Base-by-base conservation (phyloP, 2,797 vertebrate species). In the Chiloscyllium punctatum region DNA sequence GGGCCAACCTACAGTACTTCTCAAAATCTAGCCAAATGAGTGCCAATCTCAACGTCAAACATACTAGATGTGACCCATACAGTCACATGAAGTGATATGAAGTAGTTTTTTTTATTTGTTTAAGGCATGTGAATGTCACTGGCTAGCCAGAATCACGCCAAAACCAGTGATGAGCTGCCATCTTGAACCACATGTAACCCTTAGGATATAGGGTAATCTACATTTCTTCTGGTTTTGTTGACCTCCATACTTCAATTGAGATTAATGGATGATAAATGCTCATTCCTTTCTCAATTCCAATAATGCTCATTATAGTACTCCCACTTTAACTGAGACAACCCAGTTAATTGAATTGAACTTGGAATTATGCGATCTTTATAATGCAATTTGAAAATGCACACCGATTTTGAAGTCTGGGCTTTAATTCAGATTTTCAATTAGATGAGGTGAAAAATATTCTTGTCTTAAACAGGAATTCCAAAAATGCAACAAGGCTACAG, bases 391-490 rank as follows among this genome's bases (percentile, higher is more conserved):
- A 79, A 77, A 79, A 79, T 37, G 18, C 16, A 37, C 57, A 62
- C 13, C 21, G 62, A 18, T 68, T 66, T 91, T 91, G 51, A 92
- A 92, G n/a, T 23, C 6, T 68, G 33, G 5, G 13, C 1, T n/a
- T 68, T n/a, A 30, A 57, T 16, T 57, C 30, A 62, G 53, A 92
- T n/a, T 92, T 79, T 90, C 66, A 95, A n/a, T 48, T 95, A 95
- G 82, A 87, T 88, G 62, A 96, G 68, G 57, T 82, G 72, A 94
- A 95, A 94, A 79, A 95, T 77, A 11, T 66, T 96, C 57, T 95
- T 0, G 95, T 96, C 96, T 77, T 33, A 79, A 77, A 66, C 27
- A 77, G 37, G 94, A 96, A 90, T 96, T 96, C 96, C 42, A n/a
- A 96, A n/a, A 96, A 95, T 77, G 72, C 95, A 88, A 25, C 15